A percentile compares a stretch with the other conserved stretches of the same genome.
Conservation (phyloP, 2,113 vertebrate species). For the Tragelaphus buxtoni region DNA sequence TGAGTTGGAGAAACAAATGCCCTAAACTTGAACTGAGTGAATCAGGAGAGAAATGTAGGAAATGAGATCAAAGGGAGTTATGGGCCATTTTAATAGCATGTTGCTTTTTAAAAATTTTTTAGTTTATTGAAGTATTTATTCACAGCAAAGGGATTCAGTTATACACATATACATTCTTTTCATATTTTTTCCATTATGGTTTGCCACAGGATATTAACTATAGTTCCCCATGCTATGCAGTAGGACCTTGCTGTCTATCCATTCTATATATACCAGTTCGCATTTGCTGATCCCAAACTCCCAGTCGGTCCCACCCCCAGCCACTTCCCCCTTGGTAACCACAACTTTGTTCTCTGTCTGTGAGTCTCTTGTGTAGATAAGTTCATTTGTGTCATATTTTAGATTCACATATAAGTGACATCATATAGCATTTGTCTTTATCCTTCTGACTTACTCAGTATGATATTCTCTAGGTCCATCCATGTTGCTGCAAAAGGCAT, state of each 20-base stretch:
- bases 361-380: not conserved
- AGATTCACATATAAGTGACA: not conserved
- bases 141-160: not conserved
- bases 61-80: not conserved
- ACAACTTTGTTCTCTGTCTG: not conserved
- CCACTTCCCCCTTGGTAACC: not conserved
- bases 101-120: not conserved
- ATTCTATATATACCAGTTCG: accelerated
- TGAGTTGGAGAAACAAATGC: not conserved
- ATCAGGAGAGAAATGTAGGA: not conserved
- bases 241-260: not conserved
- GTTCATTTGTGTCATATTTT: not conserved
- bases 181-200: not conserved
- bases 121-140: not conserved
- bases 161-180: not conserved
- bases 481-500: not conserved
- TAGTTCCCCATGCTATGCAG: not conserved
- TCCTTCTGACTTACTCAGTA: not conserved
- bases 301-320: not conserved
- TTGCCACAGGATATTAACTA: not conserved
- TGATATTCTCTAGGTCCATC: not conserved
- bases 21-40: not conserved
- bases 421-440: not conserved
- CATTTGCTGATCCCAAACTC: not conserved
- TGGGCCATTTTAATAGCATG: not conserved